Percentiles rank a stretch among this genome's conserved stretches.
These are phyloP conservation scores for Labia minor DNA, from an alignment of 2,888 invertebrate species.

Conservation along the genomic window DNA sequence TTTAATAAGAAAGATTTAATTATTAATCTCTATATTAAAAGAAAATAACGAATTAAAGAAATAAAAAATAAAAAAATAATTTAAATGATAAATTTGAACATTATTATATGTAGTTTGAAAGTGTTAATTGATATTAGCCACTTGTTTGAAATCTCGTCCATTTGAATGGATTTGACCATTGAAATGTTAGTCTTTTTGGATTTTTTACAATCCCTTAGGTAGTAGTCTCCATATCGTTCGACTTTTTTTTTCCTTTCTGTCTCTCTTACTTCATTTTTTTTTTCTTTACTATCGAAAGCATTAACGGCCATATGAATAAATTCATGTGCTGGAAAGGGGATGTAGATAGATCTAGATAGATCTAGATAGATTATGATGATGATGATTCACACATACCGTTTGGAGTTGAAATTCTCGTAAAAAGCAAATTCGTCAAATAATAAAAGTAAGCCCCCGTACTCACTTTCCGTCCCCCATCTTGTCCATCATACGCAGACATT, in stretches of 20 bases:
- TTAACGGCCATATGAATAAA: background rate
- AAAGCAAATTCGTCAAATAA: slow-evolving; percentile 5
- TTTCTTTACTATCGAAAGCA: background rate
- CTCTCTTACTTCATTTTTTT: no score
- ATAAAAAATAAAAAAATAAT: no score
- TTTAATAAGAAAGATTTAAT: no score
- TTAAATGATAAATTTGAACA: no score
- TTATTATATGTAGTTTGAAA: no score
- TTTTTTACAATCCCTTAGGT: no score
- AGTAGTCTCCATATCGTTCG: background rate
- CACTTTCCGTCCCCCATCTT: background rate
- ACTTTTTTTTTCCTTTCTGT: background rate
- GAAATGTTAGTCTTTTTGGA: no score
- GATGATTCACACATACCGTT: slow-evolving; percentile 8
- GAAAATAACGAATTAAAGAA: no score
- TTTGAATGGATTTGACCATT: no score
- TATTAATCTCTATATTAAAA: no score
- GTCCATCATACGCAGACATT: slow-evolving; percentile 1
- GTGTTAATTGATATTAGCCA: no score
- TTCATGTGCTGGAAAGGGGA: background rate
- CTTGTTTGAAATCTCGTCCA: no score
- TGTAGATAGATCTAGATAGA: background rate
- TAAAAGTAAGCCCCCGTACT: background rate
- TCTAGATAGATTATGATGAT: slow-evolving; percentile 13
- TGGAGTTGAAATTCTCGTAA: slow-evolving; percentile 2